Percentiles rank a stretch among this genome's conserved stretches.
Evolutionary conservation across 2,888 invertebrate genomes (phyloP).

Genomic region (Clunio marinus): DNA sequence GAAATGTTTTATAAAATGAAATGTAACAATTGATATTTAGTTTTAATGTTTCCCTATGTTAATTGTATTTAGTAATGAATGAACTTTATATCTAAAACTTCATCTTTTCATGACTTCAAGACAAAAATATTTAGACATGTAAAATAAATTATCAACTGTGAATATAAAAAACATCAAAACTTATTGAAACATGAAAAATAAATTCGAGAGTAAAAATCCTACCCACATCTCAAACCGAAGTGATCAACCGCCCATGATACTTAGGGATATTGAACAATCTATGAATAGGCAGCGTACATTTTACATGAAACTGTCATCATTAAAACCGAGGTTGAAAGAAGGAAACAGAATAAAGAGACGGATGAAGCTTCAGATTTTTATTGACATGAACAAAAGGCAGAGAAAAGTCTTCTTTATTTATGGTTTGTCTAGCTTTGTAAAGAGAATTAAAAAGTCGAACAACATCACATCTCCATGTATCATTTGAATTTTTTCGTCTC

Average conservation of each 20-base stretch:
- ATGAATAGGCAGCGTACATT: too few relatives aligned
- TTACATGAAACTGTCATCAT: slow-evolving; percentile 7
- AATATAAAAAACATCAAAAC: slow-evolving; percentile 13
- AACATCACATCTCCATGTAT: slow-evolving; percentile 14
- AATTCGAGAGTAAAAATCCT: background rate
- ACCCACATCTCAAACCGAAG: background rate
- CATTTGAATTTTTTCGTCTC: slow-evolving; percentile 16
- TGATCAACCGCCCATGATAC: slow-evolving; percentile 5
- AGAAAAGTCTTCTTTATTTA: background rate
- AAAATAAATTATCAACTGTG: too few relatives aligned
- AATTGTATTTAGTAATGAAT: too few relatives aligned
- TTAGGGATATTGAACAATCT: slow-evolving; percentile 6
- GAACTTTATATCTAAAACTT: too few relatives aligned
- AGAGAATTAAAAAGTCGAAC: slow-evolving; percentile 3
- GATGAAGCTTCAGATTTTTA: slow-evolving; percentile 1
- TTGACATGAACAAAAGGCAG: slow-evolving; percentile 20
- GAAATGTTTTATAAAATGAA: too few relatives aligned
- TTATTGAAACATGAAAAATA: slow-evolving; percentile 30
- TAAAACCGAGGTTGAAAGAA: too few relatives aligned
- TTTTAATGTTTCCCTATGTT: too few relatives aligned
- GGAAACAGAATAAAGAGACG: background rate
- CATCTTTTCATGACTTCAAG: too few relatives aligned
- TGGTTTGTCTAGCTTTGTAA: background rate
- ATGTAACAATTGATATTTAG: too few relatives aligned
- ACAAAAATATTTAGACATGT: too few relatives aligned